Conservation (phyloP, 2,797 vertebrate genomes). For the Anguilla obscura region DNA sequence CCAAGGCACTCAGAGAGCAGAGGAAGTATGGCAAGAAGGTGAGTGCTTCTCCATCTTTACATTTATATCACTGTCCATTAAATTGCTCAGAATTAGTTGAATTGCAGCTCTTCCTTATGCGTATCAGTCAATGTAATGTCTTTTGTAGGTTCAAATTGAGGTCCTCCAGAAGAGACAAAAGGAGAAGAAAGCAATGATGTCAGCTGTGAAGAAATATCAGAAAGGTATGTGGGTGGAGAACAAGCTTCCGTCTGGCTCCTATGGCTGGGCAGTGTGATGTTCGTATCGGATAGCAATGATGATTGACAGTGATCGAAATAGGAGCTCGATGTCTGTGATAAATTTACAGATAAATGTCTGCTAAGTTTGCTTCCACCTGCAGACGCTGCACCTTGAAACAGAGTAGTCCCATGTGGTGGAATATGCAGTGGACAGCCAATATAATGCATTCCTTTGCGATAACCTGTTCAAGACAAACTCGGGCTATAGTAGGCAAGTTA, state of each 20-base stretch:
- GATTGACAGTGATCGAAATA: too few relatives aligned
- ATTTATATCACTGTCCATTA: neutral
- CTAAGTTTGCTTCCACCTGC: too few relatives aligned
- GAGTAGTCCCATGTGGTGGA: too few relatives aligned
- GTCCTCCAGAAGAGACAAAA: constrained; percentile 94
- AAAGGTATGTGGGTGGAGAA: constrained; percentile 75
- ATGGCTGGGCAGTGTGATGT: too few relatives aligned
- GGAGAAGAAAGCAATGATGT: constrained; percentile 92
- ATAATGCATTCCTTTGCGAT: too few relatives aligned
- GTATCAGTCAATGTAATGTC: constrained; percentile 17
- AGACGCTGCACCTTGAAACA: too few relatives aligned
- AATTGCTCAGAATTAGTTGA: neutral
- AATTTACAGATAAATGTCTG: too few relatives aligned
- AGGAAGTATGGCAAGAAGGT: constrained; percentile 98
- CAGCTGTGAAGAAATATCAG: constrained; percentile 93
- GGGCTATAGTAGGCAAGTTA: too few relatives aligned
- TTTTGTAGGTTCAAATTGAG: constrained; percentile 86
- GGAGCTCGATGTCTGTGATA: too few relatives aligned
- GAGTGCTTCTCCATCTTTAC: constrained; percentile 18
- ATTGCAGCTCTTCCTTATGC: constrained; percentile 11
- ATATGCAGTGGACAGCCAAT: too few relatives aligned
- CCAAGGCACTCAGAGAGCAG: constrained; percentile 83
- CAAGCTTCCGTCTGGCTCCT: neutral
- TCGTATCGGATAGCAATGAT: too few relatives aligned
- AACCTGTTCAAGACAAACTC: too few relatives aligned